These are phyloP conservation scores for Achlya flavicornis DNA, from an alignment of 2,888 invertebrate species.

Conservation along the genomic window DNA sequence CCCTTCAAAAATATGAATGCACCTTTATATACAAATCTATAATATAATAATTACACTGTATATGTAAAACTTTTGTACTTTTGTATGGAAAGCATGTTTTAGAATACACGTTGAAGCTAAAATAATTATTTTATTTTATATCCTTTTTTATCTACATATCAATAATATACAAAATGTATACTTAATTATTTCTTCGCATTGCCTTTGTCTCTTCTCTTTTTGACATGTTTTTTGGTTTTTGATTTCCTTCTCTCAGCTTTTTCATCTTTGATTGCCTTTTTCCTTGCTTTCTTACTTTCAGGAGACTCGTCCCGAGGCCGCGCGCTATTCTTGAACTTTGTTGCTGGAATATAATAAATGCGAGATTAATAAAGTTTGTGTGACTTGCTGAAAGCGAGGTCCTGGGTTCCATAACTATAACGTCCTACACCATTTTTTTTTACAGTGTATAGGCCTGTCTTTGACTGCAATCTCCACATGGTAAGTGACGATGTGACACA, in stretches of 20 bases:
- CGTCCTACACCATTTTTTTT: too few relatives aligned
- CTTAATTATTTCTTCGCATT: slow-evolving; percentile 59
- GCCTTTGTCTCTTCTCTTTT: slow-evolving; percentile 92
- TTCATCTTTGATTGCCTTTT: slow-evolving; percentile 94
- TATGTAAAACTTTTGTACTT: not conserved
- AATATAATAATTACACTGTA: not conserved
- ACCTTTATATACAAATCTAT: not conserved
- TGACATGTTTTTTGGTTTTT: slow-evolving; percentile 96
- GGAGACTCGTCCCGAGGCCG: slow-evolving; percentile 92
- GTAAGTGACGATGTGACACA: too few relatives aligned
- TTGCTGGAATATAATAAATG: slow-evolving; percentile 48
- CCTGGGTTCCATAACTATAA: too few relatives aligned
- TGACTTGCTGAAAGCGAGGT: not conserved
- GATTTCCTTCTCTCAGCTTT: slow-evolving; percentile 94
- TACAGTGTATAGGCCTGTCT: too few relatives aligned
- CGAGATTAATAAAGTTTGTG: not conserved
- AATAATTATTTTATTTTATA: not conserved
- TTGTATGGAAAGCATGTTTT: not conserved
- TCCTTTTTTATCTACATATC: not conserved
- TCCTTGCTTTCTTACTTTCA: slow-evolving; percentile 92
- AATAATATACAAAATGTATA: not conserved
- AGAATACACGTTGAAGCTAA: not conserved
- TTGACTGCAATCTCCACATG: too few relatives aligned
- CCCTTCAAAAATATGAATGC: too few relatives aligned
- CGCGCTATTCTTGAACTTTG: slow-evolving; percentile 85